Percentiles rank a stretch among this genome's conserved stretches.
These are phyloP conservation scores for Oeneis ivallda DNA, from an alignment of 2,888 invertebrate species.

Conservation along the genomic window DNA sequence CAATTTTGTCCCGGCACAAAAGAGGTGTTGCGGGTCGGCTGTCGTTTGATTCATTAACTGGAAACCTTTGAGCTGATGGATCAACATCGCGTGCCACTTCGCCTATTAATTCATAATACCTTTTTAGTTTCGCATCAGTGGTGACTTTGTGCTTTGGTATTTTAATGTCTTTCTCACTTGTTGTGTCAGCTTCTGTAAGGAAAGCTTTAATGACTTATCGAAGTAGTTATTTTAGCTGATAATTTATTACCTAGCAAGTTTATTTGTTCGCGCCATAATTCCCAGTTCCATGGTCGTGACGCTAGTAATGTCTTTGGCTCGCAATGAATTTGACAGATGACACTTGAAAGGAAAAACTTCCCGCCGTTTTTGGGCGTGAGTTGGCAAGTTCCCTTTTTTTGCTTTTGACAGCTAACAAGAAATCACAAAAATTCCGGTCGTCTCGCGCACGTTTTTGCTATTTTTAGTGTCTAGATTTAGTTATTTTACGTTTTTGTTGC, in stretches of 20 bases:
- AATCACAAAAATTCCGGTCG: too few species aligned
- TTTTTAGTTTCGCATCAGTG: constrained; percentile 51
- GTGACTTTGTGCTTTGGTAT: constrained; percentile 40
- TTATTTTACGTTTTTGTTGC: too few species aligned
- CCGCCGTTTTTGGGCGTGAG: too few species aligned
- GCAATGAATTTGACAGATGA: too few species aligned
- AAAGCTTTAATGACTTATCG: constrained; percentile 5
- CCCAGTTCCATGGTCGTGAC: too few species aligned
- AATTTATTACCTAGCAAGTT: not conserved
- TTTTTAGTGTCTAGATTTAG: too few species aligned
- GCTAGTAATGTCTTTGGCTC: too few species aligned
- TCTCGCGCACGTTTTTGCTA: too few species aligned
- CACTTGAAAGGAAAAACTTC: too few species aligned
- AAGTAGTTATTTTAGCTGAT: constrained; percentile 3
- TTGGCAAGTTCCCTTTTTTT: too few species aligned
- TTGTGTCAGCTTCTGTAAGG: constrained; percentile 12
- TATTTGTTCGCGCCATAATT: too few species aligned
- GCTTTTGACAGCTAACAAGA: too few species aligned
- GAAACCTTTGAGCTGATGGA: constrained; percentile 76
- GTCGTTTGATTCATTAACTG: constrained; percentile 78
- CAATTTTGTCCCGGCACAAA: constrained; percentile 73
- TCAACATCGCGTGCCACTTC: constrained; percentile 59
- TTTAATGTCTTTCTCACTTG: constrained; percentile 33
- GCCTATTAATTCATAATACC: constrained; percentile 59
- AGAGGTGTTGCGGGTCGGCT: constrained; percentile 75